Evolutionary conservation across 2,888 invertebrate genomes (phyloP).

Genomic region (Eupithecia tripunctaria): DNA sequence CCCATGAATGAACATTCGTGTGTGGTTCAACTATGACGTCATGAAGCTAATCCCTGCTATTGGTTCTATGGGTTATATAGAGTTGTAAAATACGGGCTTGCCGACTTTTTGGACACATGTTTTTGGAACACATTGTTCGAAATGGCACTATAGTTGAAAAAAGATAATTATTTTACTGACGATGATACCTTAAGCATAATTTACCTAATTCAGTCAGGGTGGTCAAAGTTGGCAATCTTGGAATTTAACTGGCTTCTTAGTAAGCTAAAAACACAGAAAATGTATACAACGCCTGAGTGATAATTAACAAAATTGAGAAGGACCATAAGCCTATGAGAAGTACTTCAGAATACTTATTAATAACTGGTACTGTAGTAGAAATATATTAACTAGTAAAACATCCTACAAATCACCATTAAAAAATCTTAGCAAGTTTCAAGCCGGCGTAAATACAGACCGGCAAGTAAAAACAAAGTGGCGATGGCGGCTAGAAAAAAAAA

Average conservation of each 20-base stretch:
- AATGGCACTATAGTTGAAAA: no score
- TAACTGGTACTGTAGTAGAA: not conserved
- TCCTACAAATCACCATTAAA: not conserved
- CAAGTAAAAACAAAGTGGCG: conserved; percentile 42
- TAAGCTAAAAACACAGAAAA: not conserved
- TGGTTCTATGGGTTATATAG: conserved; percentile 18
- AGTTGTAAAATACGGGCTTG: no score
- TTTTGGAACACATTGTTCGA: no score
- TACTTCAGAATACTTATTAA: not conserved
- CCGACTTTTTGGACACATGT: no score
- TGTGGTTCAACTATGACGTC: conserved; percentile 32
- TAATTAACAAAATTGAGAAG: no score
- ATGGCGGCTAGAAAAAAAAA: conserved; percentile 56
- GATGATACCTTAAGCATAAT: no score
- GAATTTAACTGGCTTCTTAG: not conserved
- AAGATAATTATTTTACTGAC: no score
- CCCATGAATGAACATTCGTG: conserved; percentile 31
- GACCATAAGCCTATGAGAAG: no score
- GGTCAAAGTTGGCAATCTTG: not conserved
- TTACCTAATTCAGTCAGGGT: no score
- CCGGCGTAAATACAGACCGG: conserved; percentile 20
- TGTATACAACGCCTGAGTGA: no score
- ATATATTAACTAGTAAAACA: not conserved
- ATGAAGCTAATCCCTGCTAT: conserved; percentile 29
- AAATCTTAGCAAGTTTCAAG: not conserved